These are phyloP conservation scores for Ectropis grisescens DNA, from an alignment of 1,140 invertebrate species.

Conservation along the genomic window DNA sequence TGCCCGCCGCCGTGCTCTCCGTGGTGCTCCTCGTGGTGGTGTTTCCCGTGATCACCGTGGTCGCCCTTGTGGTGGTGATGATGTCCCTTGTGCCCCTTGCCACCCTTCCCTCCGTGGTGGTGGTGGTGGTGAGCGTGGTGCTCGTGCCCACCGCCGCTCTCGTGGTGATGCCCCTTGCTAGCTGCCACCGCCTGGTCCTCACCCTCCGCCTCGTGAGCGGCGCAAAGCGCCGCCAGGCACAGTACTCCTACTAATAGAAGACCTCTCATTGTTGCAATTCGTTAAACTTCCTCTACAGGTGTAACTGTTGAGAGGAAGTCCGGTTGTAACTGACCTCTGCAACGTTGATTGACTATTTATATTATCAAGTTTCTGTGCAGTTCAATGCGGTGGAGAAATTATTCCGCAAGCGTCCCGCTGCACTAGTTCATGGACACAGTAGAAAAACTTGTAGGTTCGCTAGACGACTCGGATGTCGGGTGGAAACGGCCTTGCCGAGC, in stretches of 20 bases:
- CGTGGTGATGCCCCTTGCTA: conserved; percentile 50
- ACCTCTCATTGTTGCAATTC: conserved; percentile 26
- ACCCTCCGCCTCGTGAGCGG: conserved; percentile 21
- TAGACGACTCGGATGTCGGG: background rate
- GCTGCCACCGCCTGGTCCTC: conserved; percentile 66
- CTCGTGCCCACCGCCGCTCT: conserved; percentile 66
- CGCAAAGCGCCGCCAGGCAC: conserved; percentile 36
- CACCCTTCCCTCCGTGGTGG: conserved; percentile 65
- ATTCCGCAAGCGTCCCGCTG: conserved; percentile 40
- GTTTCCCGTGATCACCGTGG: conserved; percentile 76
- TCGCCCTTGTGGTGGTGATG: conserved; percentile 75
- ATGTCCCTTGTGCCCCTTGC: conserved; percentile 70
- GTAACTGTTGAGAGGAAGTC: conserved; percentile 43
- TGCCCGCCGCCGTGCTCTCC: conserved; percentile 74
- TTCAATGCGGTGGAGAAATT: conserved; percentile 39
- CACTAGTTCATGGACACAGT: conserved; percentile 31
- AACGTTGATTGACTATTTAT: conserved; percentile 47
- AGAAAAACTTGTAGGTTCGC: conserved; percentile 8
- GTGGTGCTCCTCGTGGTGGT: conserved; percentile 73
- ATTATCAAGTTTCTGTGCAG: conserved; percentile 28
- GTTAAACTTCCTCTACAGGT: conserved; percentile 16
- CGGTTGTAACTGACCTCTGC: conserved; percentile 54
- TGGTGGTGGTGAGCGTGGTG: conserved; percentile 69
- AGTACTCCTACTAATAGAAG: conserved; percentile 32
- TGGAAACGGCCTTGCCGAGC: too few relatives aligned